Evolutionary conservation across 2,888 invertebrate genomes (phyloP).

Genomic region (Eledona agricola): DNA sequence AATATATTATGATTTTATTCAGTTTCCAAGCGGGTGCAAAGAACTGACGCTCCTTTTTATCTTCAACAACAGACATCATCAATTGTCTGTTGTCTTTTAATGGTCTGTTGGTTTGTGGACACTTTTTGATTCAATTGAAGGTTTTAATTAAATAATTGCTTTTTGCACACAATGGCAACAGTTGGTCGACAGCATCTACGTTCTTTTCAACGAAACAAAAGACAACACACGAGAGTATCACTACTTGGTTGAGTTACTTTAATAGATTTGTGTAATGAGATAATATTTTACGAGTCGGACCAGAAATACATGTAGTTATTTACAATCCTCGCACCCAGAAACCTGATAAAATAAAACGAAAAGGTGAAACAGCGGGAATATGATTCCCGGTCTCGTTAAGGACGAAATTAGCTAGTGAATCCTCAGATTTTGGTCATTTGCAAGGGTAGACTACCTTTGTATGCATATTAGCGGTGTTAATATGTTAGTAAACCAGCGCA

Average conservation of each 20-base stretch:
- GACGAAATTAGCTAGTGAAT: slow-evolving; percentile 44
- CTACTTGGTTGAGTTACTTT: too few relatives aligned
- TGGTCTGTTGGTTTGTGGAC: slow-evolving; percentile 13
- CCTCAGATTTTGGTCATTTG: slow-evolving; percentile 45
- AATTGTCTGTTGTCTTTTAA: slow-evolving; percentile 24
- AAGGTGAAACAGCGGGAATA: slow-evolving; percentile 30
- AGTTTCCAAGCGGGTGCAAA: slow-evolving; percentile 6
- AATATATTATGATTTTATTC: slow-evolving; percentile 26
- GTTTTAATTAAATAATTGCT: slow-evolving; percentile 12
- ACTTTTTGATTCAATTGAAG: slow-evolving; percentile 15
- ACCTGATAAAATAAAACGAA: slow-evolving; percentile 25
- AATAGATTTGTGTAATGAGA: too few relatives aligned
- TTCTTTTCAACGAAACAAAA: too few relatives aligned
- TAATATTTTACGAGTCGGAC: too few relatives aligned
- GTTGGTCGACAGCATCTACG: too few relatives aligned
- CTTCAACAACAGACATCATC: slow-evolving; percentile 22
- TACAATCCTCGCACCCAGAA: slow-evolving; percentile 12
- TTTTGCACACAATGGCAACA: too few relatives aligned
- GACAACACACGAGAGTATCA: too few relatives aligned
- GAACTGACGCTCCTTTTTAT: slow-evolving; percentile 12
- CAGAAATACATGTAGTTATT: slow-evolving; percentile 18
- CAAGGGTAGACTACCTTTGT: slow-evolving; percentile 45
- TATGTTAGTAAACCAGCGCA: slow-evolving; percentile 48
- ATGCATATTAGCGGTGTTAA: slow-evolving; percentile 48
- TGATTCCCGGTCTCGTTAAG: slow-evolving; percentile 31